Conservation (phyloP, 2,113 vertebrate genomes). For the Amblyopsis rosae region DNA sequence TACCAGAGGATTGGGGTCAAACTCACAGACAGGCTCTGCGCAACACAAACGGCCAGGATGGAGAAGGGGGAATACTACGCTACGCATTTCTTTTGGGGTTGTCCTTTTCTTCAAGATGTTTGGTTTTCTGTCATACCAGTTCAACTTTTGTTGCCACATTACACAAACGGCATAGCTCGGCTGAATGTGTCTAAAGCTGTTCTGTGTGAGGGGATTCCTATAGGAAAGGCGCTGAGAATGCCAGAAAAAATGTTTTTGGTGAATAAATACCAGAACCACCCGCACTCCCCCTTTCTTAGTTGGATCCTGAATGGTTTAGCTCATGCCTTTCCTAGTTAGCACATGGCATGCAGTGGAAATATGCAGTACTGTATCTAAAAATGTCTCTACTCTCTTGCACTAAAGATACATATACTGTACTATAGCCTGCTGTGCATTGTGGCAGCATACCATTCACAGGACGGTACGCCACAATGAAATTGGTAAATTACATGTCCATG, state of each 20-base stretch:
- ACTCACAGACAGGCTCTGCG: slow-evolving; percentile 27
- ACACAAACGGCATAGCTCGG: slow-evolving; percentile 7
- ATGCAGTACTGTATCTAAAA: neutral
- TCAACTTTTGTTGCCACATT: slow-evolving; percentile 30
- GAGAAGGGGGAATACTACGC: slow-evolving; percentile 6
- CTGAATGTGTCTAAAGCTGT: slow-evolving; percentile 1
- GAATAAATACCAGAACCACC: slow-evolving; percentile 44
- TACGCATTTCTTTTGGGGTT: slow-evolving; percentile 10
- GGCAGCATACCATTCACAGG: neutral
- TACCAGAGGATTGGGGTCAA: slow-evolving; percentile 62
- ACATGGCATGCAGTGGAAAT: neutral
- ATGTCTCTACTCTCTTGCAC: neutral
- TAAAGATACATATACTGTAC: no score
- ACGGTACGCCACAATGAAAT: neutral
- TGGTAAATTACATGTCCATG: slow-evolving; percentile 1
- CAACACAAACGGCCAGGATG: slow-evolving; percentile 16
- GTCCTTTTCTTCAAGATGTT: slow-evolving; percentile 13
- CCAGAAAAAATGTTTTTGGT: slow-evolving; percentile 57
- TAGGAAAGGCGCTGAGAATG: slow-evolving; percentile 31
- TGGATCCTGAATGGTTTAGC: slow-evolving; percentile 1
- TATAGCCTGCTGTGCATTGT: no score
- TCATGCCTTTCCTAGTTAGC: neutral
- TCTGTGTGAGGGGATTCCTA: slow-evolving; percentile 33
- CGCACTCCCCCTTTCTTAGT: slow-evolving; percentile 14
- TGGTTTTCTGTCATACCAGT: slow-evolving; percentile 7